Evolutionary conservation across 2,797 vertebrate species (phyloP), one percentile per base, ranked within the genome.

Genomic region (Perdix hodgsoniae): DNA sequence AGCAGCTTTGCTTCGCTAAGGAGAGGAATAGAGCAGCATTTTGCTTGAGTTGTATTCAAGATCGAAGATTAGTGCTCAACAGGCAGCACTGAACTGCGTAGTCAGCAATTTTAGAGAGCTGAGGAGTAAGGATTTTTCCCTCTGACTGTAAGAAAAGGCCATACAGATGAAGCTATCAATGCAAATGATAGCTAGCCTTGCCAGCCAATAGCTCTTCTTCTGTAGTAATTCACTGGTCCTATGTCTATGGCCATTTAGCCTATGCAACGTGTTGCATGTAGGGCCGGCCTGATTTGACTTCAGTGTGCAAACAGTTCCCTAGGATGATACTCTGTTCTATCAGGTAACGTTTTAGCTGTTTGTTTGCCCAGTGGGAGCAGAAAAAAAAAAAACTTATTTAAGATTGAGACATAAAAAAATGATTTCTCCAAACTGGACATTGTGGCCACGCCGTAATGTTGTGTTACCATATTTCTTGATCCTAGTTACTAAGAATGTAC

Each of bases 1-100:
- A 94, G 10, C 64, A 67, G 37, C 77, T 90, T 90, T 86, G 81
- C 77, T 88, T 91, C 82, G 61, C 52, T 52, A 86, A 71, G 90
- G 50, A 60, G 42, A 56, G 73, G 67, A 88, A 31, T 27, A 5
- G 2, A 79, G 67, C 67, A 45, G 74, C 45, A 21, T 54, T 90
- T 79, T 88, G 61, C 71, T 61, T 79, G 44, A 69, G 12, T 6
- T 74, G 92, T 67, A 33, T 35, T 84, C 13, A n/a, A 54, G 64
- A 80, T 92, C 59, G 5, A 44, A 33, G 80, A 27, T 42, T 75
- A 40, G 17, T 24, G 3, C 42, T 64, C 59, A 9, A 0, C 3
- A 24, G 45, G 37, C 82, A 69, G 35, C 35, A 40, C 16, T 31
- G 49, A 40, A 40, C 35, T 22, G 21, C 8, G 4, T 5, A n/a